Percentiles rank a stretch among this genome's conserved stretches.
These are phyloP conservation scores for Nothoprocta pentlandii DNA, from an alignment of 2,113 vertebrate genomes.

Conservation along the genomic window DNA sequence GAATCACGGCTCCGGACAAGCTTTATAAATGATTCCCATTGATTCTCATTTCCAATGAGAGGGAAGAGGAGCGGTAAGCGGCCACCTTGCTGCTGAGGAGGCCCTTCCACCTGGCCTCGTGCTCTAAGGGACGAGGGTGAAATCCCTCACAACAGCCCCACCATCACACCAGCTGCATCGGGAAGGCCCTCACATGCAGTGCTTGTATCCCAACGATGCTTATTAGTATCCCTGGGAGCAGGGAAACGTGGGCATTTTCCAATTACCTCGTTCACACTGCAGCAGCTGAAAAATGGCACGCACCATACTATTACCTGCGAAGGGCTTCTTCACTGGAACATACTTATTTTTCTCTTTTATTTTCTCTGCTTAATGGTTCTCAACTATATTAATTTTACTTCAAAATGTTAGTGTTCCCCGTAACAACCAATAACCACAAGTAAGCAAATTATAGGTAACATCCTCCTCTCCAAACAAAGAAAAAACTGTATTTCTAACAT, in stretches of 20 bases:
- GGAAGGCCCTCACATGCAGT: constrained; percentile 37
- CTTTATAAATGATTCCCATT: constrained; percentile 80
- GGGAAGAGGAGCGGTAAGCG: constrained; percentile 81
- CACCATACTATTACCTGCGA: constrained; percentile 35
- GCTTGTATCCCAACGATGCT: constrained; percentile 43
- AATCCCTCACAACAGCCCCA: constrained; percentile 86
- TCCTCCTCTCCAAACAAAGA: constrained; percentile 50
- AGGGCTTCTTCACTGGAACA: constrained; percentile 45
- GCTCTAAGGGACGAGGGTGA: constrained; percentile 82
- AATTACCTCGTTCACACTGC: constrained; percentile 58
- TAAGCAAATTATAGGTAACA: constrained; percentile 69
- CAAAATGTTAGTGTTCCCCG: not conserved
- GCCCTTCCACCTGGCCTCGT: constrained; percentile 76
- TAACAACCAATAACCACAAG: constrained; percentile 62
- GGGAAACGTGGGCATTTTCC: constrained; percentile 63
- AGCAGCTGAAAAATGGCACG: constrained; percentile 50
- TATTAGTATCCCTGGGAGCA: constrained; percentile 54
- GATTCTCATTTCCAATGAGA: constrained; percentile 83
- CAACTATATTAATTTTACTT: constrained; percentile 68
- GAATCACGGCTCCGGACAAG: constrained; percentile 79
- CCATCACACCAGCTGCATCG: constrained; percentile 66
- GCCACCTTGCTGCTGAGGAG: constrained; percentile 76
- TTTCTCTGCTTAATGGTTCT: constrained; percentile 50
- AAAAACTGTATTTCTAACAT: constrained; percentile 42
- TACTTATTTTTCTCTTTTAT: constrained; percentile 32